Evolutionary conservation across 1,140 invertebrate genomes (phyloP), one percentile per base, ranked within the genome.

Genomic region (Drosophila ambigua): DNA sequence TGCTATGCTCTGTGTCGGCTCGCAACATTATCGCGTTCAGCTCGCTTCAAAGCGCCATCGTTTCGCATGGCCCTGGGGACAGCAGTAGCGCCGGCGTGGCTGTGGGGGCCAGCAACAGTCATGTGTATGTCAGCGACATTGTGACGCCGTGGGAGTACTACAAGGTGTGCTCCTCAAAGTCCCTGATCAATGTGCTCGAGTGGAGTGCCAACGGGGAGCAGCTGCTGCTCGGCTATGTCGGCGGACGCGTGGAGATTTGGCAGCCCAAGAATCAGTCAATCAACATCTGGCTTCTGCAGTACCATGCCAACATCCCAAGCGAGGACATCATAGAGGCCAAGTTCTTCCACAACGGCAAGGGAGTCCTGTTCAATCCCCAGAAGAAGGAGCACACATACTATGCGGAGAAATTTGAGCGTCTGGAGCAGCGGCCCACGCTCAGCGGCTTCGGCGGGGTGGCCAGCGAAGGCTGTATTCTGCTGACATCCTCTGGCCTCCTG

Each of bases 271-370:
- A 97, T 66, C 94, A 96, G 90, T 91, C 97, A 26, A 92, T 98
- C 1, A 97, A 97, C 91, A 95, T 96, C n/a, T 98, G 97, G 96
- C 91, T 89, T 0, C 92, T 94, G 51, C 73, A 93, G 0, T 93
- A 93, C 54, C 90, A 80, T 55, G 93, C 92, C 24, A 92, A 68
- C 46, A 93, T 94, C 66, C 92, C 93, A 92, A 96, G 96, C 15
- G 97, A 98, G 92, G 94, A 96, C 72, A 96, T 98, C 79, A 93
- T 97, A 44, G 94, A 94, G 45, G 95, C 95, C 2, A 94, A 94
- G 20, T 98, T 97, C 93, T 98, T 97, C 91, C 96, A 97, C 92
- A 96, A 96, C 90, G 97, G 97, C 0, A 95, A 96, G 72, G 96
- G 96, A 16, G 72, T 93, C 0, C 62, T 92, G 4, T 87, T 92